Conservation (phyloP, 2,113 vertebrate genomes). For the Vulpes ferrilata region DNA sequence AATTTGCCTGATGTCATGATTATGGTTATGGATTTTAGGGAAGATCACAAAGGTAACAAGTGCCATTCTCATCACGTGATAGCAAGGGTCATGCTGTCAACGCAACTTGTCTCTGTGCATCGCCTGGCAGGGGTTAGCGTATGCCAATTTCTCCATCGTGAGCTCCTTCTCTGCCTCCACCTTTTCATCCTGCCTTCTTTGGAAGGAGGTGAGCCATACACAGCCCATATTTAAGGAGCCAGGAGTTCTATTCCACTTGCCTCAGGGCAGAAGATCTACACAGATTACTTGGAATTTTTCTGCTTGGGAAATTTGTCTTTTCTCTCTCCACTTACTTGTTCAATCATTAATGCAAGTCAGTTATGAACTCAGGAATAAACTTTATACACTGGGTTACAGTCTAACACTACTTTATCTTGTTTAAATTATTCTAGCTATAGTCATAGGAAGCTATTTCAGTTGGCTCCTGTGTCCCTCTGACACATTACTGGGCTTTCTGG, state of each 20-base stretch:
- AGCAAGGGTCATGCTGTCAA: no score
- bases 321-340: background rate
- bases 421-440: background rate
- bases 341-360: background rate
- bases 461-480: background rate
- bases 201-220: background rate
- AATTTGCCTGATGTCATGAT: background rate
- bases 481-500: background rate
- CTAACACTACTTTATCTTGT: background rate
- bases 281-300: background rate
- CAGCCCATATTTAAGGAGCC: rapidly evolving
- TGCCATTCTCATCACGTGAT: no score
- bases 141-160: background rate
- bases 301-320: background rate
- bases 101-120: background rate
- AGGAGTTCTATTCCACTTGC: background rate
- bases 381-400: background rate
- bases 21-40: no score
- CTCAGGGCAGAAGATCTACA: background rate
- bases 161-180: background rate
- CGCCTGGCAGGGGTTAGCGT: no score
- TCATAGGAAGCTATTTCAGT: no score
- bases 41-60: background rate
- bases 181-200: no score
- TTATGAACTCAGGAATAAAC: no score